Evolutionary conservation across 2,797 vertebrate genomes (phyloP), one percentile per base, ranked within the genome.

Genomic region (Momotus momota): DNA sequence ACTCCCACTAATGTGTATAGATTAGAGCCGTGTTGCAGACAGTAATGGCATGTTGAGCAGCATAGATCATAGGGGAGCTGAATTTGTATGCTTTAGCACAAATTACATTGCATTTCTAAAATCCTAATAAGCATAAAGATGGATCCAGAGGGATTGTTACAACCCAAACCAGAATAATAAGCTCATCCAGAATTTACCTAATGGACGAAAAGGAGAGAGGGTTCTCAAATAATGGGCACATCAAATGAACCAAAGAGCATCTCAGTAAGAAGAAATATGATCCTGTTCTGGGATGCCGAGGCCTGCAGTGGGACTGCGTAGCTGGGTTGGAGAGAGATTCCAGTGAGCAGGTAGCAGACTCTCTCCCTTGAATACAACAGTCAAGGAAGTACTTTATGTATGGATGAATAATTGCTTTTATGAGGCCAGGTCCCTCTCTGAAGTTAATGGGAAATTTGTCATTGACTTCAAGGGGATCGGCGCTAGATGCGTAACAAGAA

Each of bases 61-160:
- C 85, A 41, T 0, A 79, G 79, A 80, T 86, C 93, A 80, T 80
- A 54, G 83, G 82, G 82, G 80, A 95, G 70, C 19, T 3, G 2
- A 71, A 93, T 93, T 60, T 93, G 78, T 94, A 60, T 93, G 86
- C 91, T 96, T 95, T 94, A 92, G 92, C 82, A 82, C 91, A 94
- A 88, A 95, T 74, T 52, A 93, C 86, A 93, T 79, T 93, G 88
- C 90, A 73, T 95, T 96, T 94, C 94, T 84, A 82, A 93, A 94
- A 93, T 92, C 90, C 64, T 94, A 90, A 93, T 93, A 92, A 90
- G 88, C 93, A 88, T 64, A 93, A 84, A 77, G 91, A 92, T 92
- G 74, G 86, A 85, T 93, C 95, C 94, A 92, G 93, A 40, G 94
- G 95, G 91, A 64, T 84, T 95, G 93, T 90, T 94, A 83, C 72